Evolutionary conservation across 2,113 vertebrate genomes (phyloP).

Genomic region (Myiopsitta monachus): DNA sequence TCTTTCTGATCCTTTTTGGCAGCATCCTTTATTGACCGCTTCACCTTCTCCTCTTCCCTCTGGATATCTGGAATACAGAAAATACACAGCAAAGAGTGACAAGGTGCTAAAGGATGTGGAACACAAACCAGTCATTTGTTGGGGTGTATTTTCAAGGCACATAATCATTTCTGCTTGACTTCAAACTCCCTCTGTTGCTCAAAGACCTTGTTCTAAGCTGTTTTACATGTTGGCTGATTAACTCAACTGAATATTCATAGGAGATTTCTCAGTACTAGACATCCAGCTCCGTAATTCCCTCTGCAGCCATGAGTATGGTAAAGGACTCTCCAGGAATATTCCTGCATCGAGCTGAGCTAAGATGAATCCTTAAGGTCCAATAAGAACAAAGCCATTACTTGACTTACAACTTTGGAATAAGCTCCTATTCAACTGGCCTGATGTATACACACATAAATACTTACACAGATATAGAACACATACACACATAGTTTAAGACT

Average conservation of each 20-base stretch:
- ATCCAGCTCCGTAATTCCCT: background rate
- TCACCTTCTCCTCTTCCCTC: conserved; percentile 96
- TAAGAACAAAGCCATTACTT: background rate
- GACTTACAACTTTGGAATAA: background rate
- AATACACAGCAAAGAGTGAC: background rate
- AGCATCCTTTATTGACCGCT: conserved; percentile 93
- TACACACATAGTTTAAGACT: background rate
- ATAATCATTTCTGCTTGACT: background rate
- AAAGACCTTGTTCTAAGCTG: background rate
- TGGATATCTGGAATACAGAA: conserved; percentile 85
- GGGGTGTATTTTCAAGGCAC: background rate
- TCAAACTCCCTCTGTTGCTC: background rate
- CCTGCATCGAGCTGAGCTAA: background rate
- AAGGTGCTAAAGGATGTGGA: background rate
- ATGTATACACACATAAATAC: background rate
- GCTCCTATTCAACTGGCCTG: background rate
- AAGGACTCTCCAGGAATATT: background rate
- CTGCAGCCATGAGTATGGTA: background rate
- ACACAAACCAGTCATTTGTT: background rate
- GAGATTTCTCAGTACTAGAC: background rate
- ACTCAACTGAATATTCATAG: background rate
- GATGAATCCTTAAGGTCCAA: background rate
- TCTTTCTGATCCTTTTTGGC: conserved; percentile 95
- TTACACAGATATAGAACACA: background rate
- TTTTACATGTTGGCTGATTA: background rate